Evolutionary conservation across 2,888 invertebrate species (phyloP).

Genomic region (Lithophane ornitopus): DNA sequence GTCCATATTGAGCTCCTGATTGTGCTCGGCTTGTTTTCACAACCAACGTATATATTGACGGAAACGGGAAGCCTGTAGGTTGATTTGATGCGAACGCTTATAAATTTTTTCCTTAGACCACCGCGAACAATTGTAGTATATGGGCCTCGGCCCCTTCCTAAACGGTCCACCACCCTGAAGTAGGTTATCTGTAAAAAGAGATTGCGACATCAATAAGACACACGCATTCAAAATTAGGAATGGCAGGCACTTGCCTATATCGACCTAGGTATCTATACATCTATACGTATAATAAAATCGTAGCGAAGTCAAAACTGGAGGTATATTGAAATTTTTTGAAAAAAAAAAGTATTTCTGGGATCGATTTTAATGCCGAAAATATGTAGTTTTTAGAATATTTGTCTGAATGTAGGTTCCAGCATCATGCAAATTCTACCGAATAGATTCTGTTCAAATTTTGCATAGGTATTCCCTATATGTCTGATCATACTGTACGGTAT

Average conservation of each 20-base stretch:
- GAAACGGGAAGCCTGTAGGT: constrained; percentile 79
- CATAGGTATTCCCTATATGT: too few species aligned
- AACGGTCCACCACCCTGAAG: constrained; percentile 80
- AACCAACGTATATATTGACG: constrained; percentile 83
- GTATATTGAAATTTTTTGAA: too few species aligned
- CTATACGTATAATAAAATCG: too few species aligned
- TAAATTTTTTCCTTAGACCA: constrained; percentile 76
- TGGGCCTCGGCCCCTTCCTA: constrained; percentile 78
- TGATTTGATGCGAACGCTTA: constrained; percentile 76
- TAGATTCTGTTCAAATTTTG: too few species aligned
- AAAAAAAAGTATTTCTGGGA: too few species aligned
- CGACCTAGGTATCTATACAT: background rate
- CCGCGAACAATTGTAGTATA: constrained; percentile 76
- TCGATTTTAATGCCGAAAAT: too few species aligned
- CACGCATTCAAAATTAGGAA: background rate
- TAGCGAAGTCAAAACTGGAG: too few species aligned
- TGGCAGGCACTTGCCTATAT: background rate
- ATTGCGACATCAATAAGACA: background rate
- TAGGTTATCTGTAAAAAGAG: constrained; percentile 81
- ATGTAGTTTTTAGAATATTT: too few species aligned
- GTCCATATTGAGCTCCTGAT: background rate
- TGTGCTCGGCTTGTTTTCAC: constrained; percentile 70
- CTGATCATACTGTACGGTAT: too few species aligned
- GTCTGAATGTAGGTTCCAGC: too few species aligned
- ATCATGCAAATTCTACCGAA: too few species aligned